Percentiles rank a stretch among this genome's conserved stretches.
Evolutionary conservation across 2,113 vertebrate species (phyloP).

Genomic region (Thinocorus orbignyianus): DNA sequence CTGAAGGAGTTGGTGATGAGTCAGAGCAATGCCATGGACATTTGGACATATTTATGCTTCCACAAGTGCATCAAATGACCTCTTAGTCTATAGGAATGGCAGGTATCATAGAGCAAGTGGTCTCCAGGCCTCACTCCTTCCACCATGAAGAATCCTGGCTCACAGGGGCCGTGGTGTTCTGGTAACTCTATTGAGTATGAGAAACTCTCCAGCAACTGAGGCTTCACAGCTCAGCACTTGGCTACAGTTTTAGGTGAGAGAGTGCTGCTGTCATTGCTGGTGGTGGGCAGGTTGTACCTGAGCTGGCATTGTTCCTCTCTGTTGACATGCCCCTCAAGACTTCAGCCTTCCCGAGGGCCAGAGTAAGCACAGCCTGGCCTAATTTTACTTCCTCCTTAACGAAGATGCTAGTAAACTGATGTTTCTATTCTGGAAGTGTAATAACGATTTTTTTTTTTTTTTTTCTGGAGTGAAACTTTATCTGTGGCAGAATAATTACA

Average conservation of each 20-base stretch:
- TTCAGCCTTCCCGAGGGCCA: not conserved
- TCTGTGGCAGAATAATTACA: not conserved
- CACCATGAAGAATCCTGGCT: not conserved
- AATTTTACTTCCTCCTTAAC: not conserved
- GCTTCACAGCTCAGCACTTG: not conserved
- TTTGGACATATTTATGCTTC: not conserved
- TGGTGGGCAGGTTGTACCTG: not conserved
- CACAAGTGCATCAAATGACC: not conserved
- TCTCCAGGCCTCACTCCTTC: not conserved
- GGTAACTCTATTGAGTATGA: not conserved
- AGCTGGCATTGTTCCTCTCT: not conserved
- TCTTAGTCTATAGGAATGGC: not conserved
- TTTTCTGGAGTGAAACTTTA: constrained; percentile 49
- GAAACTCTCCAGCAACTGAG: not conserved
- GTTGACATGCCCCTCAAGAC: not conserved
- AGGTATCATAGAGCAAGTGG: not conserved
- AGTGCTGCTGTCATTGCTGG: not conserved
- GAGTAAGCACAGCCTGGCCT: not conserved
- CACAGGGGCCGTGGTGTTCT: rapidly evolving
- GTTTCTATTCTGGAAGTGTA: not conserved
- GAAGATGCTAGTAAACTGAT: not conserved
- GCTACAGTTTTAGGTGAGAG: not conserved
- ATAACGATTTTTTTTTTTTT: constrained; percentile 9
- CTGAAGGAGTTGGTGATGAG: not conserved
- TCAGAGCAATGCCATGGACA: not conserved